Conservation (phyloP, 2,888 invertebrate species). For the Eumacrocentrus americanus region DNA sequence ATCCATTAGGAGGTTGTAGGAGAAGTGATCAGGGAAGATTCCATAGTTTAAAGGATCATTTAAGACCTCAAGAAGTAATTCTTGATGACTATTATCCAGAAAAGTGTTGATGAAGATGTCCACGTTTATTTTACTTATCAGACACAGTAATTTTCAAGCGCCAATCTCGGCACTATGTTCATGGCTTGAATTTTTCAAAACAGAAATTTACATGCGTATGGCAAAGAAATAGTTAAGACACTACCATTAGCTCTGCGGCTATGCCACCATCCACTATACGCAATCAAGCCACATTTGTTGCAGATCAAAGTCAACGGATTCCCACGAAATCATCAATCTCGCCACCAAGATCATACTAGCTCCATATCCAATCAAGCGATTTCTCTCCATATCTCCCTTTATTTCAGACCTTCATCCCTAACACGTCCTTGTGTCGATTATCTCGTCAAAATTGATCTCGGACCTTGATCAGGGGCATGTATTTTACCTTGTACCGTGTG, state of each 20-base stretch:
- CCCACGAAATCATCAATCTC: conserved; percentile 96
- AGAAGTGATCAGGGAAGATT: conserved; percentile 83
- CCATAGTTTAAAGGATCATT: conserved; percentile 87
- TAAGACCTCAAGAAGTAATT: conserved; percentile 74
- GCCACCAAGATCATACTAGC: conserved; percentile 97
- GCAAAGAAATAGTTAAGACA: conserved; percentile 95
- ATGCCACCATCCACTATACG: conserved; percentile 96
- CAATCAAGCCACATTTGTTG: conserved; percentile 92
- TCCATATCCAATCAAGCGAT: conserved; percentile 97
- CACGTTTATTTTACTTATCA: no score
- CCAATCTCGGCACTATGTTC: conserved; percentile 95
- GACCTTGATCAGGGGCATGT: conserved; percentile 95
- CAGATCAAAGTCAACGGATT: conserved; percentile 97
- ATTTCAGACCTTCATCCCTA: conserved; percentile 91
- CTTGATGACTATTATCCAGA: conserved; percentile 61
- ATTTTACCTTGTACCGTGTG: conserved; percentile 99
- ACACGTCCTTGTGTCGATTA: conserved; percentile 98
- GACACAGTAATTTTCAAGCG: conserved; percentile 68
- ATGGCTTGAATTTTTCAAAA: conserved; percentile 97
- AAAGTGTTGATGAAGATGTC: no score
- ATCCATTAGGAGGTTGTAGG: conserved; percentile 82
- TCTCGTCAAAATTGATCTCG: conserved; percentile 91
- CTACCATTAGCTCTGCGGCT: conserved; percentile 91
- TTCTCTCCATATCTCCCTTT: conserved; percentile 99
- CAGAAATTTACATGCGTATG: conserved; percentile 97